Conservation (phyloP, 2,797 vertebrate genomes). For the Vespertilio murinus region DNA sequence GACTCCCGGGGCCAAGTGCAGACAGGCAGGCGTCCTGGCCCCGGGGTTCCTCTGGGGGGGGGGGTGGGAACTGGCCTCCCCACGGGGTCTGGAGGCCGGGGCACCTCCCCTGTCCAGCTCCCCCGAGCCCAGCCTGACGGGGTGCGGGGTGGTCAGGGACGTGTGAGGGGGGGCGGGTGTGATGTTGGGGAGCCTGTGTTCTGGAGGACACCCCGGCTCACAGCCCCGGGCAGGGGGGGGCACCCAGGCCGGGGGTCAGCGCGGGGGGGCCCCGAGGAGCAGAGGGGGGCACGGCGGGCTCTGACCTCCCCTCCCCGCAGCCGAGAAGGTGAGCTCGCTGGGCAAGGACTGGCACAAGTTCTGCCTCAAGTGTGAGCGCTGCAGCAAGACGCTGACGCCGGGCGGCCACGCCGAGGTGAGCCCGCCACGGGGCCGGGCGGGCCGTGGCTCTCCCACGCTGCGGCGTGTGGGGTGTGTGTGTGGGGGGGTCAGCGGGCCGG, state of each 20-base stretch:
- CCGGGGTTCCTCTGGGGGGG: background rate
- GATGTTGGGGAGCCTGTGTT: fast-evolving
- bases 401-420: slow-evolving; percentile 96
- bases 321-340: slow-evolving; percentile 96
- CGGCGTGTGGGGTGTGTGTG: too few relatives aligned
- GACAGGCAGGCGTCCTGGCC: background rate
- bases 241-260: too few relatives aligned
- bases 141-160: fast-evolving
- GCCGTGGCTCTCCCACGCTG: background rate
- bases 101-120: background rate
- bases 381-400: slow-evolving; percentile 94
- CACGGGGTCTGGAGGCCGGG: background rate
- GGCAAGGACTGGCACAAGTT: slow-evolving; percentile 99
- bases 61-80: background rate
- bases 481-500: fast-evolving
- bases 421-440: too few relatives aligned
- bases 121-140: background rate
- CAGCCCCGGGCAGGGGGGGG: background rate
- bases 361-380: slow-evolving; percentile 97
- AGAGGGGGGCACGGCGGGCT: fast-evolving
- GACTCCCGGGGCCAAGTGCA: background rate
- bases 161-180: background rate
- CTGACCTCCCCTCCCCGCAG: background rate
- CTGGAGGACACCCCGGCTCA: too few relatives aligned
- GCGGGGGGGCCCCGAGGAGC: background rate